Percentiles rank a stretch among this genome's conserved stretches.
These are phyloP conservation scores for Rhabdornis inornatus DNA, from an alignment of 2,113 vertebrate genomes.

Conservation along the genomic window DNA sequence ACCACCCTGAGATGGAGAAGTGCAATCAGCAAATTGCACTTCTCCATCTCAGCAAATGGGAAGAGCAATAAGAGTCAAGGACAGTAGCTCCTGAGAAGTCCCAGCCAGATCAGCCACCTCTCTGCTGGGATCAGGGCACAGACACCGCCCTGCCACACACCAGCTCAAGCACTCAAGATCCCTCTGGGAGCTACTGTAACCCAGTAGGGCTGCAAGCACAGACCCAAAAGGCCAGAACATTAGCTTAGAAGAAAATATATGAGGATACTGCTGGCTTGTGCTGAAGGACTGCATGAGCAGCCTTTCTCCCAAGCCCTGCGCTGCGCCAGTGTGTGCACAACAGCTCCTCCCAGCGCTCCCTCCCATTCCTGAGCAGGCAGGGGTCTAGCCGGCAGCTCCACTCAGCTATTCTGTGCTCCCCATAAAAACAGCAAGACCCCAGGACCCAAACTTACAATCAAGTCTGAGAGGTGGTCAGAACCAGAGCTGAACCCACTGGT, in stretches of 20 bases:
- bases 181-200: background rate
- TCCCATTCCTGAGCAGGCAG: background rate
- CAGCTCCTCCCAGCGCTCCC: background rate
- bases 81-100: background rate
- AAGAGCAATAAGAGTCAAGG: background rate
- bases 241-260: fast-evolving
- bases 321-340: background rate
- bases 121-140: background rate
- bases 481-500: conserved; percentile 98
- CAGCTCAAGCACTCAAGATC: background rate
- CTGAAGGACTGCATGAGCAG: background rate
- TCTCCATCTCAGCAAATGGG: background rate
- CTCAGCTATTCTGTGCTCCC: background rate
- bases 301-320: background rate
- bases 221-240: background rate
- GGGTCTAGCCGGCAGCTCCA: background rate
- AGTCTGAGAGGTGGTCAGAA: conserved; percentile 93
- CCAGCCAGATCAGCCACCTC: background rate
- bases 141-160: background rate
- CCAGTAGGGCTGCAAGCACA: background rate
- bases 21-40: background rate
- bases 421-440: background rate
- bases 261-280: background rate
- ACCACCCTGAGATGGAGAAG: background rate
- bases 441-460: conserved; percentile 79